phyloP scores from a whole-genome alignment of 1,140 invertebrate species.

The Diorhabda sublineata region DNA sequence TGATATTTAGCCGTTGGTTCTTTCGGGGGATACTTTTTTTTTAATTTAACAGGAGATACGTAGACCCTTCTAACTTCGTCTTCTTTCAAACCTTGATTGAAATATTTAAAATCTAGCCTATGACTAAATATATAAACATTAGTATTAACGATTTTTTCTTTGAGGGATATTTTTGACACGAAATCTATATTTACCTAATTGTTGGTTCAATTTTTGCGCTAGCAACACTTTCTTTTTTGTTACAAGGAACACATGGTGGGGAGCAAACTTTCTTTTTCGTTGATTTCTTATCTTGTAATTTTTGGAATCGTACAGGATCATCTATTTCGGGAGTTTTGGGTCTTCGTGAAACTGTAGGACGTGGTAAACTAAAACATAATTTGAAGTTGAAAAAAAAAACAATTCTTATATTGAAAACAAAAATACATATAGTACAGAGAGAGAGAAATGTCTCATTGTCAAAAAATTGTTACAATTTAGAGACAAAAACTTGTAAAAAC shows the following conservation, averaged over 20 bases:
- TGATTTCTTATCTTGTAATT: slow-evolving; percentile 15
- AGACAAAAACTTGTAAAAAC: too few species aligned
- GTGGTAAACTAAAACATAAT: background rate
- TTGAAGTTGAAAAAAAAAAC: background rate
- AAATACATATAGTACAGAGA: too few species aligned
- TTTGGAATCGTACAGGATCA: slow-evolving; percentile 31
- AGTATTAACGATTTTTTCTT: background rate
- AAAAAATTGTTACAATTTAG: too few species aligned
- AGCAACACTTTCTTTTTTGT: slow-evolving; percentile 20
- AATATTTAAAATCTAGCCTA: slow-evolving; percentile 24
- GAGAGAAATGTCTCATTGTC: too few species aligned
- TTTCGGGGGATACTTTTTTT: background rate
- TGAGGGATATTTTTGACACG: background rate
- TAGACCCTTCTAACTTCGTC: slow-evolving; percentile 18
- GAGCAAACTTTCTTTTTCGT: slow-evolving; percentile 18
- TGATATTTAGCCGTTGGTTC: background rate
- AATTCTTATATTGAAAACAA: too few species aligned
- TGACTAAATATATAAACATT: slow-evolving; percentile 16
- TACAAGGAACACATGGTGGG: background rate
- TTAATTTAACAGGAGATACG: background rate
- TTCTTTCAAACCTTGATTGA: slow-evolving; percentile 11
- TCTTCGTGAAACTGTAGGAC: too few species aligned
- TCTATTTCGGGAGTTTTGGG: background rate
- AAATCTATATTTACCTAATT: slow-evolving; percentile 25
- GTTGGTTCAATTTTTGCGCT: slow-evolving; percentile 29